These are phyloP conservation scores for Hippoglossus stenolepis DNA, from an alignment of 2,113 vertebrate genomes.

Conservation along the genomic window DNA sequence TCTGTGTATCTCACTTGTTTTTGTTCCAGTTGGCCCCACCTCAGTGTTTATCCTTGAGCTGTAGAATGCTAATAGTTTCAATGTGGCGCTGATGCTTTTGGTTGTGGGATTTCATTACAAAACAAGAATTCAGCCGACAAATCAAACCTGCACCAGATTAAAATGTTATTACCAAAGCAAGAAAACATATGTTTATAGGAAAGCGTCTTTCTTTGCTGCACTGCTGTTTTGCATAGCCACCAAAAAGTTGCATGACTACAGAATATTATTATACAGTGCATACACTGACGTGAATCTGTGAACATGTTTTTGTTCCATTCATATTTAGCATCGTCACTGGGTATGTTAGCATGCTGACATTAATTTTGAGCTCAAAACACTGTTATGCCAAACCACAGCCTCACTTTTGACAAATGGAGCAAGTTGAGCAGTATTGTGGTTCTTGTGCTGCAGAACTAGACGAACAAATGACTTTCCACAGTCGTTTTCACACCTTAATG, in stretches of 20 bases:
- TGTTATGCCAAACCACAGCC: background rate
- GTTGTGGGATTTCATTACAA: conserved; percentile 24
- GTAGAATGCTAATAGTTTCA: conserved; percentile 46
- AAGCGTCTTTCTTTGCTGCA: background rate
- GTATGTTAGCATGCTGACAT: too few species aligned
- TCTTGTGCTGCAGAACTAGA: too few species aligned
- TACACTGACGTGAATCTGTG: background rate
- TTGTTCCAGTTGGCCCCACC: too few species aligned
- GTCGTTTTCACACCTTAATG: too few species aligned
- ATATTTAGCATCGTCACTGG: background rate
- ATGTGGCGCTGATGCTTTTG: conserved; percentile 35
- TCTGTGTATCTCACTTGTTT: too few species aligned
- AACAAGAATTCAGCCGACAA: background rate
- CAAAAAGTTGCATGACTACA: background rate
- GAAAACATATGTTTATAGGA: conserved; percentile 12
- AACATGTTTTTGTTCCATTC: background rate
- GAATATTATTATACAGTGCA: background rate
- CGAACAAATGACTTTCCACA: too few species aligned
- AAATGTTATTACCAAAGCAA: background rate
- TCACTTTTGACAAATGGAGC: too few species aligned
- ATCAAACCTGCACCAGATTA: conserved; percentile 1
- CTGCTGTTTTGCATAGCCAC: background rate
- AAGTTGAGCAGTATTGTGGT: conserved; percentile 10
- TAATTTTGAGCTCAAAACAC: too few species aligned
- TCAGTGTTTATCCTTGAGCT: conserved; percentile 20